phyloP scores from a whole-genome alignment of 2,113 vertebrate genomes.

The Malurus elegans region DNA sequence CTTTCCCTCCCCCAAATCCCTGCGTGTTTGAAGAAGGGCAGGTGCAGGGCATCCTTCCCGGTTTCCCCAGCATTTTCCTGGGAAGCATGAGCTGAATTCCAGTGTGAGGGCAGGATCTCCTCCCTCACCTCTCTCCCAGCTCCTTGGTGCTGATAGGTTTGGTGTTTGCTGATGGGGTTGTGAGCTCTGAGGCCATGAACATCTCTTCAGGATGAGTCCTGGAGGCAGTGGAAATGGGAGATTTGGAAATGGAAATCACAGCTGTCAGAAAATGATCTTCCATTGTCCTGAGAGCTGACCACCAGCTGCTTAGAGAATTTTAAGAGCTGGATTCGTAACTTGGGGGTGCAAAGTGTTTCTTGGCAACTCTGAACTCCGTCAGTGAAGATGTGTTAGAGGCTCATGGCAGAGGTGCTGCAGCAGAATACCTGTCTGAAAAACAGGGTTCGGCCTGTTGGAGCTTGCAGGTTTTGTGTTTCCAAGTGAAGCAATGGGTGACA shows the following conservation, averaged over 20 bases:
- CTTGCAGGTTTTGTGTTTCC: background rate
- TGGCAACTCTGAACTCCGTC: rapidly evolving
- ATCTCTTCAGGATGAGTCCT: background rate
- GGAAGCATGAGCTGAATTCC: background rate
- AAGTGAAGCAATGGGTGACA: background rate
- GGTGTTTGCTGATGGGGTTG: background rate
- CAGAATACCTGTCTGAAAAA: background rate
- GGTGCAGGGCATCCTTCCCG: background rate
- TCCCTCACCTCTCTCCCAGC: rapidly evolving
- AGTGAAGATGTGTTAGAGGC: background rate
- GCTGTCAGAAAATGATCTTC: background rate
- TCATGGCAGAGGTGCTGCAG: background rate
- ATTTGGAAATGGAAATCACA: background rate
- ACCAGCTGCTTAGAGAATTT: background rate
- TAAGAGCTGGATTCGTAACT: background rate
- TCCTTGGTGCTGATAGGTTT: background rate
- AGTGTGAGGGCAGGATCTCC: rapidly evolving
- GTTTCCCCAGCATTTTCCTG: rapidly evolving
- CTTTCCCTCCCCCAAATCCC: background rate
- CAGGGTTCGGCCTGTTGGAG: background rate
- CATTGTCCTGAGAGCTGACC: too few relatives aligned
- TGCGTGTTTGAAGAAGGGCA: background rate
- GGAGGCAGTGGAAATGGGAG: background rate
- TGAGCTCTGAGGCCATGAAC: background rate
- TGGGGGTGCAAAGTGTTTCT: background rate